Conservation (phyloP, 2,797 vertebrate species). For the Acanthurus leucopareius region DNA sequence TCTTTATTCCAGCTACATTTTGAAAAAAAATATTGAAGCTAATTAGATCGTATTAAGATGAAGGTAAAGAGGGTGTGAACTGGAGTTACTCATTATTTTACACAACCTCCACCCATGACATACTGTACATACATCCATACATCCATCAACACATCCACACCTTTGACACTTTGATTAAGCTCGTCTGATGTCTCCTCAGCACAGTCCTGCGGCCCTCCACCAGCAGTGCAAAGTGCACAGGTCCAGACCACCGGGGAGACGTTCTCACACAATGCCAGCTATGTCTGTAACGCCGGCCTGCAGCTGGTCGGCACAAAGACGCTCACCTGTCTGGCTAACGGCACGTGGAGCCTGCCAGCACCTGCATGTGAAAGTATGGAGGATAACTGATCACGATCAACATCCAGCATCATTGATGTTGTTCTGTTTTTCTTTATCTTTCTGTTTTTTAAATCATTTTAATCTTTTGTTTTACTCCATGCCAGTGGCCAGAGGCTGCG, state of each 20-base stretch:
- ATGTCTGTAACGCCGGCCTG: constrained; percentile 84
- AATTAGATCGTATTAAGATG: not conserved
- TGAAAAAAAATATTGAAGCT: too few species aligned
- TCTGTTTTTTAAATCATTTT: not conserved
- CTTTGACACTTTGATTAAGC: not conserved
- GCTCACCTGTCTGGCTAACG: constrained; percentile 88
- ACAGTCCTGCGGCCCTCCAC: constrained; percentile 85
- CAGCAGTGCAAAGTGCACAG: constrained; percentile 84
- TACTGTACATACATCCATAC: too few species aligned
- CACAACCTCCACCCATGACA: not conserved
- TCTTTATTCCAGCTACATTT: not conserved
- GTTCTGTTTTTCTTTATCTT: not conserved
- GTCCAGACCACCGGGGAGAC: constrained; percentile 75
- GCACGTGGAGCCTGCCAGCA: constrained; percentile 90
- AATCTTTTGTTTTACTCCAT: not conserved
- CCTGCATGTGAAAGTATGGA: constrained; percentile 88
- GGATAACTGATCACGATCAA: not conserved
- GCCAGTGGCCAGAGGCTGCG: constrained; percentile 85
- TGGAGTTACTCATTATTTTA: not conserved
- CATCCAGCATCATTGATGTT: not conserved
- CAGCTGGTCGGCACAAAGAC: constrained; percentile 85
- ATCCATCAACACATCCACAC: not conserved
- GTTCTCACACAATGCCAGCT: constrained; percentile 84
- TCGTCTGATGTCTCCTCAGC: constrained; percentile 69
- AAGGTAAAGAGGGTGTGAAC: not conserved